A percentile compares a stretch with the other conserved stretches of the same genome.
Evolutionary conservation across 2,113 vertebrate genomes (phyloP).

Genomic region (Pandion haliaetus): DNA sequence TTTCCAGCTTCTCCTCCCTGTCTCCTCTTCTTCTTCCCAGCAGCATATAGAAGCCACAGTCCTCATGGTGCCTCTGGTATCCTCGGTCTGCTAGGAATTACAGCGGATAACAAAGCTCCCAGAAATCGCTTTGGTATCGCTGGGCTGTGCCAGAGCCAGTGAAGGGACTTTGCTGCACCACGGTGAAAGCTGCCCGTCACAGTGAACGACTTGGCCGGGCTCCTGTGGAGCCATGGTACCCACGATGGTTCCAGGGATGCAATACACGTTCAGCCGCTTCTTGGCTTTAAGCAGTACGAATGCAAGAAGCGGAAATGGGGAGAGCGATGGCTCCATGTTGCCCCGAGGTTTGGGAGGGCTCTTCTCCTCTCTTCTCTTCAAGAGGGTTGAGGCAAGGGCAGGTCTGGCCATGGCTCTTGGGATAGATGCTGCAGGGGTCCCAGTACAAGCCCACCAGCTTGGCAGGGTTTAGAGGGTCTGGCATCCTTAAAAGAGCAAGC

Average conservation of each 20-base stretch:
- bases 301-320: neutral
- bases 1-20: neutral
- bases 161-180: neutral
- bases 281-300: neutral
- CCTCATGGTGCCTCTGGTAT: neutral
- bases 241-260: fast-evolving
- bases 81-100: neutral
- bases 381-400: neutral
- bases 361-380: neutral
- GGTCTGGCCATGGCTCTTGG: neutral
- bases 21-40: neutral
- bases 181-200: neutral
- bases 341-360: neutral
- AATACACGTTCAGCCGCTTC: neutral
- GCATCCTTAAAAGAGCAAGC: neutral
- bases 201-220: neutral
- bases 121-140: neutral
- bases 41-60: neutral
- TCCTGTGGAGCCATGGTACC: neutral
- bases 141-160: neutral
- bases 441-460: neutral
- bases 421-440: neutral
- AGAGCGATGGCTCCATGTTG: neutral
- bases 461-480: neutral
- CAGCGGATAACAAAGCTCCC: fast-evolving